Evolutionary conservation across 1,140 invertebrate species (phyloP).

Genomic region (Drosophila paulistorum): DNA sequence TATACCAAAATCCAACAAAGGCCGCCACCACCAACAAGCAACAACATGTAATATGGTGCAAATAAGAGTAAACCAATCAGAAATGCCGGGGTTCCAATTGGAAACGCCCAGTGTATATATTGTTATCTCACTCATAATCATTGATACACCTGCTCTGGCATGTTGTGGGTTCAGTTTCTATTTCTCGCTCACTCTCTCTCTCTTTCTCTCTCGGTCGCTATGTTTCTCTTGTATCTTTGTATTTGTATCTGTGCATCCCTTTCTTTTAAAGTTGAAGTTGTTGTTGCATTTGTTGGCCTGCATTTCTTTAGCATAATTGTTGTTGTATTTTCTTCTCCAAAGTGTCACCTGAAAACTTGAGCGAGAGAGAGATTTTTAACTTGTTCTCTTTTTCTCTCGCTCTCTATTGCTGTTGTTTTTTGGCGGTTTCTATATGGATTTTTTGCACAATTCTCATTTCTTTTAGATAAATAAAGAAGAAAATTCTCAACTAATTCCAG

Average conservation of each 20-base stretch:
- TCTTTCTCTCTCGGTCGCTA: constrained; percentile 52
- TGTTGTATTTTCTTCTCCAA: constrained; percentile 29
- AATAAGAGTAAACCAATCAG: constrained; percentile 57
- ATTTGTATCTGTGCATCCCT: constrained; percentile 13
- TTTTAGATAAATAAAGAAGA: constrained; percentile 40
- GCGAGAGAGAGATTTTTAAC: background rate
- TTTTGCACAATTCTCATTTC: constrained; percentile 35
- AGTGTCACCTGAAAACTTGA: constrained; percentile 46
- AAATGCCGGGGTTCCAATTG: constrained; percentile 62
- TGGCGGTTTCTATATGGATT: constrained; percentile 19
- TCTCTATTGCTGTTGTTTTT: constrained; percentile 39
- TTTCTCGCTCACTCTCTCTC: constrained; percentile 47
- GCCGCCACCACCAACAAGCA: constrained; percentile 2
- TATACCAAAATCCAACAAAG: background rate
- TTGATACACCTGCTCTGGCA: constrained; percentile 4
- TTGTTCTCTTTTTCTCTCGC: constrained; percentile 18
- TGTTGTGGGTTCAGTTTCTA: background rate
- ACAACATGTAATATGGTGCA: constrained; percentile 52
- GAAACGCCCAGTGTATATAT: constrained; percentile 62
- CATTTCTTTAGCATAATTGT: constrained; percentile 17
- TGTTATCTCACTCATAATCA: constrained; percentile 1
- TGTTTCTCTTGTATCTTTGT: constrained; percentile 28
- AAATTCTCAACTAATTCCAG: constrained; percentile 39
- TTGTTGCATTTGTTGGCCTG: constrained; percentile 21
- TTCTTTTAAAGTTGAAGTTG: constrained; percentile 20